Evolutionary conservation across 2,113 vertebrate species (phyloP), one percentile per base, ranked within the genome.

Genomic region (Cyanoramphus novaezelandiae): DNA sequence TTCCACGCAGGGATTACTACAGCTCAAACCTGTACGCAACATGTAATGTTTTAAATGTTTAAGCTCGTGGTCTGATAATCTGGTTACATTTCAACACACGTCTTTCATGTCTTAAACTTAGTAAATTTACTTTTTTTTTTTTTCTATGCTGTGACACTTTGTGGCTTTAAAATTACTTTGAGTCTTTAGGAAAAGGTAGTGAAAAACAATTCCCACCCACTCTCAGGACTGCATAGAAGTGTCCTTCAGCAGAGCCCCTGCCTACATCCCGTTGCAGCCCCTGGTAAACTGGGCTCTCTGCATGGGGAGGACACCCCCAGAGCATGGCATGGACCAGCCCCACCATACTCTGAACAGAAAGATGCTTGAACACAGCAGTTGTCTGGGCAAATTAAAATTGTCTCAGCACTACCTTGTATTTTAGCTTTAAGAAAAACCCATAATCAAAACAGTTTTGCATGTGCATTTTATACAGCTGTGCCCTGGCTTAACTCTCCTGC

Each of bases 301-400:
- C 17, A 1, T 0, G 7, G 9, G 35, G 59, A 47, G 37, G 3
- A 67, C 15, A 10, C 47, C 55, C 62, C 1, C 0, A 10, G n/a
- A 46, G 47, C 21, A 4, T 0, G 3, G 13, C 68, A 67, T 0
- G 12, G 55, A 27, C 29, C 37, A 50, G 41, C 13, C 31, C 41
- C 28, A 21, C 50, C 11, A 1, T 1, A 2, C 9, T 6, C 11
- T 8, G 17, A 41, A 59, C 12, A 74, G 27, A 52, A 75, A 59
- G 37, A 13, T 28, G 20, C 37, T 28, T 60, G 17, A 49, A 28
- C 28, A n/a, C 25, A 74, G 18, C 20, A 52, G 7, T 4, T 55
- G 11, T 17, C 33, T 7, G 15, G 33, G 33, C 28, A 53, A 75
- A 41, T 2, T 8, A n/a, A 43, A 52, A 13, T 28, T 19, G 39